Evolutionary conservation across 2,113 vertebrate genomes (phyloP).

Genomic region (Oxyura jamaicensis): DNA sequence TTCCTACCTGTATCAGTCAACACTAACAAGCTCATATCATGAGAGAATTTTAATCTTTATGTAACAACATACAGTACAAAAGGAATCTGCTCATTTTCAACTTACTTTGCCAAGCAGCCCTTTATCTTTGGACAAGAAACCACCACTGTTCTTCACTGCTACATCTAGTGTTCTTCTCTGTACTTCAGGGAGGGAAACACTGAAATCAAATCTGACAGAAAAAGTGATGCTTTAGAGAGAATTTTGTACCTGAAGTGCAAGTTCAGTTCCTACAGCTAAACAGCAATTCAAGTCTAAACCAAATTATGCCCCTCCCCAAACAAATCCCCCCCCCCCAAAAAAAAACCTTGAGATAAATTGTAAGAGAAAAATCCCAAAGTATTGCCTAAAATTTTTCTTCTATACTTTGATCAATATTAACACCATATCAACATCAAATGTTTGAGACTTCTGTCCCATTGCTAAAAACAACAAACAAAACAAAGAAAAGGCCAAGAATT

Average conservation of each 20-base stretch:
- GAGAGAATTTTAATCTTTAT: background rate
- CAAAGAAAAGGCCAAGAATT: background rate
- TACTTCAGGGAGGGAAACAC: constrained; percentile 88
- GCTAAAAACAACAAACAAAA: background rate
- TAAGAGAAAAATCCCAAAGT: background rate
- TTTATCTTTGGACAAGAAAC: constrained; percentile 94
- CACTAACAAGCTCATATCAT: background rate
- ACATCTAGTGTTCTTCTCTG: constrained; percentile 91
- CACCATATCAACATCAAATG: background rate
- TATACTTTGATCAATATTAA: background rate
- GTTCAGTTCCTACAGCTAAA: background rate
- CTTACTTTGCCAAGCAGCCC: constrained; percentile 95
- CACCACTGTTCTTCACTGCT: constrained; percentile 95
- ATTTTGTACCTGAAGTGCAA: background rate
- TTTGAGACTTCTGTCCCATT: background rate
- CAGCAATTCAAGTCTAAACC: background rate
- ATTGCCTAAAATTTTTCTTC: background rate
- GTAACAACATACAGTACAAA: background rate
- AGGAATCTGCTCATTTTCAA: background rate
- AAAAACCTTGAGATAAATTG: background rate
- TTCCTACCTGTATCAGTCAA: background rate
- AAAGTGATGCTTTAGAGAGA: background rate
- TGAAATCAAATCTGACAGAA: constrained; percentile 90
- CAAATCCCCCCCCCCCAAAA: background rate
- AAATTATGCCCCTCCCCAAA: background rate